Conservation (phyloP, 2,888 invertebrate species). For the Euzetes globulus region DNA sequence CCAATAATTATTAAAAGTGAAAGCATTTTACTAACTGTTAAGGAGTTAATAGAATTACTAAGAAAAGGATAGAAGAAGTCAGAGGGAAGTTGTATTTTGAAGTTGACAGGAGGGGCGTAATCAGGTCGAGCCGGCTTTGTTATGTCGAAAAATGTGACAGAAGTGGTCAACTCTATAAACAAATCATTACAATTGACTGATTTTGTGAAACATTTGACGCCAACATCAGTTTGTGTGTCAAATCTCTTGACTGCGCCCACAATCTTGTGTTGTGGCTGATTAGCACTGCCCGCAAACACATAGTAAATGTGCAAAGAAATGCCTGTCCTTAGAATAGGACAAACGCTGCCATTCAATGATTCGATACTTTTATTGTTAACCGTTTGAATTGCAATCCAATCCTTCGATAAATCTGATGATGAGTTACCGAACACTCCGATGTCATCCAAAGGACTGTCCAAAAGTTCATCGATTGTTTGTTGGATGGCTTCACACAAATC, state of each 20-base stretch:
- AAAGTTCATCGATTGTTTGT: not conserved
- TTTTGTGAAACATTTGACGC: not conserved
- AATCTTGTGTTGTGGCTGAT: constrained; percentile 51
- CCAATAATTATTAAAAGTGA: too few relatives aligned
- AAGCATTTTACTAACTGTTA: too few relatives aligned
- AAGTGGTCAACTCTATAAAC: constrained; percentile 45
- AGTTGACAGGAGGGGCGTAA: constrained; percentile 57
- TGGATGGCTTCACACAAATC: constrained; percentile 20
- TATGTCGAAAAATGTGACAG: constrained; percentile 52
- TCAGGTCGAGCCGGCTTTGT: constrained; percentile 51
- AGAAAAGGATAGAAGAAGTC: constrained; percentile 66
- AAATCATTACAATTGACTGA: not conserved
- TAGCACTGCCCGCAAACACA: constrained; percentile 50
- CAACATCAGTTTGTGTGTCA: constrained; percentile 48
- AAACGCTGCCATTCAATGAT: not conserved
- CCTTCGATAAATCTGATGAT: not conserved
- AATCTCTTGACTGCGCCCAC: not conserved
- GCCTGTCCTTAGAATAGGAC: constrained; percentile 27
- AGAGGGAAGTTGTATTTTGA: constrained; percentile 60
- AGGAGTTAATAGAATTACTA: not conserved
- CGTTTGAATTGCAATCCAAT: constrained; percentile 14
- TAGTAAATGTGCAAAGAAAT: constrained; percentile 44
- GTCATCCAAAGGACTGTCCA: not conserved
- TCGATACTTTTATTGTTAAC: not conserved
- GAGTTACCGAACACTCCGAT: constrained; percentile 27